Evolutionary conservation across 2,797 vertebrate species (phyloP).

Genomic region (Falco biarmicus): DNA sequence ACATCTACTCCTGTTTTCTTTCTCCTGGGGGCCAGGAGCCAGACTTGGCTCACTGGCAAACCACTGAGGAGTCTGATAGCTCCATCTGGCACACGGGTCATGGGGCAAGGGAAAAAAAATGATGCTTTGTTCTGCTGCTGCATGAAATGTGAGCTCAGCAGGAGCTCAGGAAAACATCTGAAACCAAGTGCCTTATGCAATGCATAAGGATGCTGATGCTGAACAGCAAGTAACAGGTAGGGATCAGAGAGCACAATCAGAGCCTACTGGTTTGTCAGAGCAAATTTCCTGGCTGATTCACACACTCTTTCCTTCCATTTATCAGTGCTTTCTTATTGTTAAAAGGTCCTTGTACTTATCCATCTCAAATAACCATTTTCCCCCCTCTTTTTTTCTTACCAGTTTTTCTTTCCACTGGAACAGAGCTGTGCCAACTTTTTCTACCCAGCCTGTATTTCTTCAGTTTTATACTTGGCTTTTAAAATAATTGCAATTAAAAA

Average conservation of each 20-base stretch:
- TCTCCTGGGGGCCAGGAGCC: background rate
- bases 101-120: background rate
- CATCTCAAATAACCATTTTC: background rate
- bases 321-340: background rate
- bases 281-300: background rate
- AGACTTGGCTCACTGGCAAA: background rate
- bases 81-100: background rate
- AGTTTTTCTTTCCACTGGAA: background rate
- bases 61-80: background rate
- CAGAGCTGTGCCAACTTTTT: background rate
- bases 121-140: background rate
- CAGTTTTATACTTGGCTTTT: background rate
- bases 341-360: background rate
- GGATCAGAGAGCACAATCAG: background rate
- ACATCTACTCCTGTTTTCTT: background rate
- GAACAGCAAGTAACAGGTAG: background rate
- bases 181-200: background rate
- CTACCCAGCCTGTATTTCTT: background rate
- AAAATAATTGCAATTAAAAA: background rate
- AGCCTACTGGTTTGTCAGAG: background rate
- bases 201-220: background rate
- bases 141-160: background rate
- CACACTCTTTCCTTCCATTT: background rate
- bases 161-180: background rate
- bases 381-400: background rate